Conservation (phyloP, 1,140 invertebrate genomes). For the Lucilia sericata region DNA sequence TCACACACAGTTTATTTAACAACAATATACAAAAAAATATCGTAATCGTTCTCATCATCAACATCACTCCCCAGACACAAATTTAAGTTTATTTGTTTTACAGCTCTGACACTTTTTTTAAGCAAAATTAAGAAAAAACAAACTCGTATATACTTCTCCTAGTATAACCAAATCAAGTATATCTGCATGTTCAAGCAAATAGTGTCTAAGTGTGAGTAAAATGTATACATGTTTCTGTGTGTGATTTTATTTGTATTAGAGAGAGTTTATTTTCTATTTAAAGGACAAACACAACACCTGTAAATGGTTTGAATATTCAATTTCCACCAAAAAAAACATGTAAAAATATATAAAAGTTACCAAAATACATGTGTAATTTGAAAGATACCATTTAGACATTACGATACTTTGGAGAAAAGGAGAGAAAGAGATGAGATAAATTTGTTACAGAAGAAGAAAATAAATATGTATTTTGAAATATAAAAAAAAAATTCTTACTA, state of each 20-base stretch:
- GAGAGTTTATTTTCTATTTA: background rate
- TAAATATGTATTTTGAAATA: background rate
- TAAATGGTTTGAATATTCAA: conserved; percentile 24
- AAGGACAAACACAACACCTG: background rate
- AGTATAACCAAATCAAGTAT: no score
- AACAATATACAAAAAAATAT: background rate
- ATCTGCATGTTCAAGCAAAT: no score
- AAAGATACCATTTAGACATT: conserved; percentile 2
- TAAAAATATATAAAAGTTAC: background rate
- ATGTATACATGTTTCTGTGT: background rate
- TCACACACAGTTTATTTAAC: background rate
- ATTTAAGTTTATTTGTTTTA: conserved; percentile 26
- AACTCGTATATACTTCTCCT: background rate
- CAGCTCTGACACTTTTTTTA: conserved; percentile 3
- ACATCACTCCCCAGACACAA: conserved; percentile 20
- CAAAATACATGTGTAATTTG: conserved; percentile 5
- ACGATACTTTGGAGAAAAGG: background rate
- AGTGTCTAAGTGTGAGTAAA: background rate
- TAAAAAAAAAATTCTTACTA: background rate
- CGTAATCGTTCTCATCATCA: conserved; percentile 5
- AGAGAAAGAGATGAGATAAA: no score
- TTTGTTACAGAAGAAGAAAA: background rate
- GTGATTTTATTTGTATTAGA: background rate
- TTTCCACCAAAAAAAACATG: conserved; percentile 17
- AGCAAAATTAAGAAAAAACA: background rate